A percentile compares a stretch with the other conserved stretches of the same genome.
phyloP scores from a whole-genome alignment of 2,113 vertebrate species.

The Todiramphus saurophagus region DNA sequence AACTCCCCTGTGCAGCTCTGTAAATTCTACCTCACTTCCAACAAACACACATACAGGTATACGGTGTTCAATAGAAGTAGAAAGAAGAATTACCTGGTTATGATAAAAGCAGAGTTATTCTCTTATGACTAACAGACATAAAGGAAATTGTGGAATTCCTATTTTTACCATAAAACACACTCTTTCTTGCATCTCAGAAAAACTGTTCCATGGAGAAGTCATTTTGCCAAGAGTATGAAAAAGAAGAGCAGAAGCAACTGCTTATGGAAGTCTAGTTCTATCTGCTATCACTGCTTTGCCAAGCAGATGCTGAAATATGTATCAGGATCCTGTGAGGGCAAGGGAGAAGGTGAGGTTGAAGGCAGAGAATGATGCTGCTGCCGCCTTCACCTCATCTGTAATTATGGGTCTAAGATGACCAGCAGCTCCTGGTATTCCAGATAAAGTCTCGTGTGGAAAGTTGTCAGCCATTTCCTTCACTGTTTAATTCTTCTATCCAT shows the following conservation, averaged over 20 bases:
- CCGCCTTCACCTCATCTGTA: neutral
- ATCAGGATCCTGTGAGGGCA: neutral
- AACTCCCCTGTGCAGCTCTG: neutral
- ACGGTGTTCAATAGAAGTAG: neutral
- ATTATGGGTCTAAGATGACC: neutral
- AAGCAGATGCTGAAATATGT: neutral
- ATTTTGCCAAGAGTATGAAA: neutral
- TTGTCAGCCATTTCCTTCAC: neutral
- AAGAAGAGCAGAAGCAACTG: neutral
- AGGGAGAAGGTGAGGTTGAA: neutral
- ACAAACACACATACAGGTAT: neutral
- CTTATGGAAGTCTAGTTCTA: neutral
- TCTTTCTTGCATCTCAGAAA: neutral
- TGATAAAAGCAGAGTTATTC: neutral
- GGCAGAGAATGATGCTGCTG: neutral
- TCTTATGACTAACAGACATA: neutral
- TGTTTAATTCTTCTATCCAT: neutral
- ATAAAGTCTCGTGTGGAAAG: neutral
- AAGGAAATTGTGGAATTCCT: neutral
- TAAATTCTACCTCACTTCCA: neutral
- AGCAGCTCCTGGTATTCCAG: neutral
- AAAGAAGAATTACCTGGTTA: neutral
- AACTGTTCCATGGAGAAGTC: neutral
- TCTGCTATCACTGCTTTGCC: neutral
- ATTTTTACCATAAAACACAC: neutral